A percentile compares a stretch with the other conserved stretches of the same genome.
Conservation (phyloP, 2,888 invertebrate genomes). For the Drosophila kokeensis region DNA sequence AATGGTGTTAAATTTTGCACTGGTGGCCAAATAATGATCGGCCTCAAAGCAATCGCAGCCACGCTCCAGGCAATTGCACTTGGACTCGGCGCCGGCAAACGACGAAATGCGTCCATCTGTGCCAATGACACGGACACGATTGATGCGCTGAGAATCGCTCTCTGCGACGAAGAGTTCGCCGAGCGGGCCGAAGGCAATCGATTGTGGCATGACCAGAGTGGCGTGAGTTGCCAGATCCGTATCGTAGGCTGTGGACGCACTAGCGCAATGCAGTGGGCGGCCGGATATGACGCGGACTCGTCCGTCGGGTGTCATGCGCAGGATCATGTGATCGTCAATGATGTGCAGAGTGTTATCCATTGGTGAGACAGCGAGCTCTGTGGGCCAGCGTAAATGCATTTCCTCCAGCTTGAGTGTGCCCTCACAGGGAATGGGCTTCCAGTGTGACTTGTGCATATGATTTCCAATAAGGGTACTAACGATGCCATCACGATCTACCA, state of each 20-base stretch:
- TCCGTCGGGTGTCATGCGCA: slow-evolving; percentile 96
- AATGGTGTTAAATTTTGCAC: slow-evolving; percentile 97
- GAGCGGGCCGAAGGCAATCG: slow-evolving; percentile 96
- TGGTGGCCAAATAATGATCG: slow-evolving; percentile 95
- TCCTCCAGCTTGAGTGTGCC: slow-evolving; percentile 96
- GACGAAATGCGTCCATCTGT: slow-evolving; percentile 96
- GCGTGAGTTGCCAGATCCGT: slow-evolving; percentile 96
- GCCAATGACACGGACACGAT: slow-evolving; percentile 94
- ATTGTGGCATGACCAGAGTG: slow-evolving; percentile 96
- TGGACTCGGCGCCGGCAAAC: slow-evolving; percentile 97
- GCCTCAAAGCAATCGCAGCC: slow-evolving; percentile 97
- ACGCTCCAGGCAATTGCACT: slow-evolving; percentile 95
- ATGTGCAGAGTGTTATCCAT: slow-evolving; percentile 97
- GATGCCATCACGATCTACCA: slow-evolving; percentile 96
- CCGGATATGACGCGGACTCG: slow-evolving; percentile 97
- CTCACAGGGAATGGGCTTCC: slow-evolving; percentile 97
- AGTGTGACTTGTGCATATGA: slow-evolving; percentile 96
- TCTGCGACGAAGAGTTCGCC: slow-evolving; percentile 98
- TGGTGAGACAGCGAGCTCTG: slow-evolving; percentile 96
- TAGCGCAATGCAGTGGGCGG: slow-evolving; percentile 95
- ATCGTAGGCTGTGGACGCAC: slow-evolving; percentile 91
- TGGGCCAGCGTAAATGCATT: slow-evolving; percentile 98
- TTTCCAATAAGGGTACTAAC: slow-evolving; percentile 96
- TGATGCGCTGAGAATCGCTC: slow-evolving; percentile 97
- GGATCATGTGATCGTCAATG: slow-evolving; percentile 97